Evolutionary conservation across 2,888 invertebrate species (phyloP), one percentile per base, ranked within the genome.

Genomic region (Drosophila anceps): DNA sequence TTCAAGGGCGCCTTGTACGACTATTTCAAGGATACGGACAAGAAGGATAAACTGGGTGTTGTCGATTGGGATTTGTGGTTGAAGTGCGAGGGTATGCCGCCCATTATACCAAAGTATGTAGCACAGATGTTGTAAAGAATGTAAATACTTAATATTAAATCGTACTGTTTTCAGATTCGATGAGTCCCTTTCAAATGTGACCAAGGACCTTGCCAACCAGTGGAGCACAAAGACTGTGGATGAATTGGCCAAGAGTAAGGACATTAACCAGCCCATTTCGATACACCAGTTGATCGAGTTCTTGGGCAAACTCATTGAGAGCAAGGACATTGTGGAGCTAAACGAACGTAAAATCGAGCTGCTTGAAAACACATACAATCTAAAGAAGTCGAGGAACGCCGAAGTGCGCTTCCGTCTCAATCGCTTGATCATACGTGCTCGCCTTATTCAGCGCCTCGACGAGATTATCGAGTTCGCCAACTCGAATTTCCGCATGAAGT

Each of bases 21-120:
- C 27, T 96, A 96, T 90, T 98, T 97, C 92, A 93, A 94, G 54
- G 93, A 94, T 31, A 94, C 94, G 69, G 90, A 94, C 58, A 89
- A 93, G 46, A 88, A 90, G 80, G 91, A 91, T 57, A 83, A 92
- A 37, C 92, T 97, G 27, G 93, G 94, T 31, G 87, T 92, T 0
- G 95, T 98, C 4, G 96, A 98, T 91, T 98, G 98, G 98, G 93
- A 97, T 46, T 91, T 94, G 0, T 98, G 98, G 98, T 93, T 98
- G 4, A 93, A 95, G 89, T 94, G 94, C 37, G 95, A 96, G 53
- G 99, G 98, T 61, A 97, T 98, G 97, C 98, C 98, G 0, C 96
- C 96, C 0, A 94, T 96, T 20, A 96, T 97, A 89, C 98, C 98
- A 8, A 93, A 95, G 95, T 98, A 94, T 93, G 94, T 92, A n/a